Evolutionary conservation across 2,797 vertebrate species (phyloP).

Genomic region (Cyclopterus lumpus): DNA sequence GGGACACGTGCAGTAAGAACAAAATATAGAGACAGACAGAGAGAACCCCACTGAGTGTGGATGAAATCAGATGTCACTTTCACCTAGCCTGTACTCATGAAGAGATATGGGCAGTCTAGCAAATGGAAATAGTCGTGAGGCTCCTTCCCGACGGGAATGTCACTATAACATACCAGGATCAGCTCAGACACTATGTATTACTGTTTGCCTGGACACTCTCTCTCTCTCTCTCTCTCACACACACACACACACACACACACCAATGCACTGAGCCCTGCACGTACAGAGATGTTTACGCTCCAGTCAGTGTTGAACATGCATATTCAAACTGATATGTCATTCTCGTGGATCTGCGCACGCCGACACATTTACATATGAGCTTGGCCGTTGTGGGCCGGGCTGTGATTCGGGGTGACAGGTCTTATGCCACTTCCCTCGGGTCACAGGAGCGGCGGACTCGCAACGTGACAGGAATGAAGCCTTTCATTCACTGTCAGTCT

Average conservation of each 20-base stretch:
- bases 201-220: constrained; percentile 34
- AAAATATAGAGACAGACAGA: constrained; percentile 21
- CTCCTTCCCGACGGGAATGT: constrained; percentile 85
- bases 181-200: constrained; percentile 52
- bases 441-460: constrained; percentile 63
- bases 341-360: constrained; percentile 60
- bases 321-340: constrained; percentile 74
- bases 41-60: constrained; percentile 43
- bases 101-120: constrained; percentile 60
- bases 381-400: constrained; percentile 46
- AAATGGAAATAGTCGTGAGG: constrained; percentile 71
- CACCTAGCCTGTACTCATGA: constrained; percentile 41
- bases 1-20: constrained; percentile 5
- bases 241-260: constrained; percentile 29
- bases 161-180: constrained; percentile 67
- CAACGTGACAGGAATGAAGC: constrained; percentile 64
- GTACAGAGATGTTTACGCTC: constrained; percentile 59
- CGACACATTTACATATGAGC: constrained; percentile 80
- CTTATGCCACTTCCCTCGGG: constrained; percentile 73
- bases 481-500: constrained; percentile 62
- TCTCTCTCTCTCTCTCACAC: no score
- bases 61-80: constrained; percentile 63
- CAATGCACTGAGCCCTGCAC: constrained; percentile 25
- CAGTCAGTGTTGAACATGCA: constrained; percentile 70
- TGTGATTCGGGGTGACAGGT: constrained; percentile 75